phyloP scores from a whole-genome alignment of 2,113 vertebrate species.

The Hippocampus abdominalis region DNA sequence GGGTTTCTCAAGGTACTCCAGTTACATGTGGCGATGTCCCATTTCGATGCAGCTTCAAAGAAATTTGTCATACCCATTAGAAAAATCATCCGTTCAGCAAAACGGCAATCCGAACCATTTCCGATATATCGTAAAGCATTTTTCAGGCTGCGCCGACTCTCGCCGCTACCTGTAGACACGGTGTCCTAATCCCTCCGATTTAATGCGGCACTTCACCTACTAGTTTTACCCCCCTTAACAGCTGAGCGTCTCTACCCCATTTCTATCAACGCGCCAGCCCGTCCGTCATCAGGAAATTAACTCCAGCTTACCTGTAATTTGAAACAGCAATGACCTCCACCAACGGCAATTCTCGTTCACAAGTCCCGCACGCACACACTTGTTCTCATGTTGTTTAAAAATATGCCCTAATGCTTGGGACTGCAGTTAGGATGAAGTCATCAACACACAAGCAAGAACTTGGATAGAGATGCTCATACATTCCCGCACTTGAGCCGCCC shows the following conservation, averaged over 20 bases:
- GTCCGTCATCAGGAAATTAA: conserved; percentile 68
- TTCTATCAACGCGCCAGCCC: conserved; percentile 37
- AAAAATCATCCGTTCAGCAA: neutral
- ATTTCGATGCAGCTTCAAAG: too few species aligned
- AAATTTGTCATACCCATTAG: neutral
- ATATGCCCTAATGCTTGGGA: conserved; percentile 49
- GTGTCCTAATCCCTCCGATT: conserved; percentile 40
- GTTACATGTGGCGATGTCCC: neutral
- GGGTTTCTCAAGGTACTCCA: too few species aligned
- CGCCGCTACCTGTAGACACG: conserved; percentile 12
- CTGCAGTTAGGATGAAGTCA: conserved; percentile 59
- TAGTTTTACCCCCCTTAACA: conserved; percentile 76
- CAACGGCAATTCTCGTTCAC: conserved; percentile 43
- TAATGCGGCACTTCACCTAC: conserved; percentile 53
- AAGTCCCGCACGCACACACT: conserved; percentile 16
- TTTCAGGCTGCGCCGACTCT: neutral
- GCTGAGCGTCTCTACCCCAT: conserved; percentile 44
- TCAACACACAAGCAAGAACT: conserved; percentile 38
- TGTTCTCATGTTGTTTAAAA: conserved; percentile 36
- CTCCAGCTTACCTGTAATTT: conserved; percentile 61
- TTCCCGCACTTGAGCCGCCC: conserved; percentile 11
- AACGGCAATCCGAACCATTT: neutral
- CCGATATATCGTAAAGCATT: conserved; percentile 11
- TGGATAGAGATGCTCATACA: conserved; percentile 14
- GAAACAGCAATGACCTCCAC: conserved; percentile 50